Conservation (phyloP, 1,140 invertebrate genomes). For the Artemia franciscana region DNA sequence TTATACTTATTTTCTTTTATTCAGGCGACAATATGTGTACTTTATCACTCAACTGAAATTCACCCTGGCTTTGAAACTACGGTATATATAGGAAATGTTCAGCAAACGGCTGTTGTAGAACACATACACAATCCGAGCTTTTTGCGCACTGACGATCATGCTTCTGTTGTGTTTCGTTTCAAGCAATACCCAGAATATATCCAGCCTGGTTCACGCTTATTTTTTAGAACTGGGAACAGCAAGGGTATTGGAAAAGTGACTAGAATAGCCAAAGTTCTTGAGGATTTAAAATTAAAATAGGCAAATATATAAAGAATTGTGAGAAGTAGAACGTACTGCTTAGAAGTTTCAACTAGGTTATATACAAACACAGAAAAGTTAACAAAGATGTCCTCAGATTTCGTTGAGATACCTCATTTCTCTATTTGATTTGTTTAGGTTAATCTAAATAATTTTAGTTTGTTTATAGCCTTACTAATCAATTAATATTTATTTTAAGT, state of each 20-base stretch:
- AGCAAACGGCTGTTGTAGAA: constrained; percentile 72
- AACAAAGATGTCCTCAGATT: too few relatives aligned
- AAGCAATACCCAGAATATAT: constrained; percentile 73
- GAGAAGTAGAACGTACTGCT: too few relatives aligned
- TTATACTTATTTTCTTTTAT: too few relatives aligned
- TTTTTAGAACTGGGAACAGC: constrained; percentile 67
- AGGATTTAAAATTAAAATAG: too few relatives aligned
- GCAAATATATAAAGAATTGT: too few relatives aligned
- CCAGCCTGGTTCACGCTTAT: constrained; percentile 49
- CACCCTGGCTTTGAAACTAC: constrained; percentile 75
- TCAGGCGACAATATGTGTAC: constrained; percentile 60
- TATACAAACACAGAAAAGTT: too few relatives aligned
- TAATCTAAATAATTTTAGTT: too few relatives aligned
- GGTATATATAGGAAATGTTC: constrained; percentile 77
- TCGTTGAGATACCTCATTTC: too few relatives aligned
- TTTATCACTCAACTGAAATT: constrained; percentile 62
- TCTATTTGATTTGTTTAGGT: too few relatives aligned
- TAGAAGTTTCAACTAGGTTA: too few relatives aligned
- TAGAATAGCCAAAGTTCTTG: constrained; percentile 41
- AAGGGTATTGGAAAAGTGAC: constrained; percentile 78
- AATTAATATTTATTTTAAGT: too few relatives aligned
- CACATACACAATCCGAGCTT: constrained; percentile 31
- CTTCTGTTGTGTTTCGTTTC: constrained; percentile 68
- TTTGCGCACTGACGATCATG: constrained; percentile 56
- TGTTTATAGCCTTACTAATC: too few relatives aligned